Conservation (phyloP, 2,113 vertebrate genomes). For the Capreolus pygargus region DNA sequence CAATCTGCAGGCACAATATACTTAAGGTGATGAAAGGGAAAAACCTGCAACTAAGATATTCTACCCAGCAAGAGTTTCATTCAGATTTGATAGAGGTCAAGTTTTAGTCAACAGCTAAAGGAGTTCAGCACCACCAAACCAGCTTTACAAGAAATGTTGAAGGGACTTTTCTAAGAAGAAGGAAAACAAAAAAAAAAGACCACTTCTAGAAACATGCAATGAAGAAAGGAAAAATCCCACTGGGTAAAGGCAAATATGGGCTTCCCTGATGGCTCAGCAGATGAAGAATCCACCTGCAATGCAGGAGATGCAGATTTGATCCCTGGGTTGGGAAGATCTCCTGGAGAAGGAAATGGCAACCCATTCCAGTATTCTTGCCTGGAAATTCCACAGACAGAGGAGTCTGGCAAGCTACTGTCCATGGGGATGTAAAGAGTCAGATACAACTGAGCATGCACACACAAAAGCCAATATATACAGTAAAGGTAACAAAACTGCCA, state of each 20-base stretch:
- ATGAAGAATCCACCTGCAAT: not conserved
- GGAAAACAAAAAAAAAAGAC: not conserved
- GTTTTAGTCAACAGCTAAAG: not conserved
- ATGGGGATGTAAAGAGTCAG: not conserved
- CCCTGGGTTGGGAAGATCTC: not conserved
- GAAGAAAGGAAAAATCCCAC: not conserved
- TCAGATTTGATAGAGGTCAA: not conserved
- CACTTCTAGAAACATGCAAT: not conserved
- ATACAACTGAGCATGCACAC: accelerated
- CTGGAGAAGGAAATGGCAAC: not conserved
- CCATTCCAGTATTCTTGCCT: not conserved
- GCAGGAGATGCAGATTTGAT: not conserved
- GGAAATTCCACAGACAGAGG: not conserved
- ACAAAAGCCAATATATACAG: not conserved
- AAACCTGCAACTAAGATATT: not conserved
- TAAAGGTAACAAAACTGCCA: not conserved
- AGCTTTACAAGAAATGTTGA: not conserved
- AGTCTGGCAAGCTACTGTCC: not conserved
- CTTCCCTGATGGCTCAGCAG: not conserved
- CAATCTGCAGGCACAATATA: not conserved
- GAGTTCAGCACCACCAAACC: not conserved
- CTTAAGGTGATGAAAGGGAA: not conserved
- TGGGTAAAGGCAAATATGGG: not conserved
- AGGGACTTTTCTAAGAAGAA: not conserved
- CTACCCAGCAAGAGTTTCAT: not conserved